Evolutionary conservation across 2,888 invertebrate genomes (phyloP).

Genomic region (Crioceris asparagi): DNA sequence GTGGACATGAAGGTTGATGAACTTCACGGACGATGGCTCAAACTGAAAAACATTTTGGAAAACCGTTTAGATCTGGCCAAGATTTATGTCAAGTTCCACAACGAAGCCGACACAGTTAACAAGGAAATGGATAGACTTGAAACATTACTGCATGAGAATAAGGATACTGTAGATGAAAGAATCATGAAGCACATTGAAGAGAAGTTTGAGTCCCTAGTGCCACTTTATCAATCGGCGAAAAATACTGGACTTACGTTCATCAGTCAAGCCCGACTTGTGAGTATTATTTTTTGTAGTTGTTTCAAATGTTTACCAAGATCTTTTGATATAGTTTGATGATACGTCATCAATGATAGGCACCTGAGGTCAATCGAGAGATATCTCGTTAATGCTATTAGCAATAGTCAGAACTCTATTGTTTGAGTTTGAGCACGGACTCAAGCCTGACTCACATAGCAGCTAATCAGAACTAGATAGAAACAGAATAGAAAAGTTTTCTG

Average conservation of each 20-base stretch:
- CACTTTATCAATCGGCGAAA: conserved; percentile 54
- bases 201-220: conserved; percentile 53
- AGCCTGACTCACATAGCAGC: no score
- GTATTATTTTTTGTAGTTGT: conserved; percentile 17
- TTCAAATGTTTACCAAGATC: no score
- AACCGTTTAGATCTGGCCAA: conserved; percentile 55
- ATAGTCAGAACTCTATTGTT: no score
- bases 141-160: conserved; percentile 42
- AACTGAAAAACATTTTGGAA: conserved; percentile 48
- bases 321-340: no score
- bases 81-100: conserved; percentile 61
- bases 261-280: conserved; percentile 47
- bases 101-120: conserved; percentile 53
- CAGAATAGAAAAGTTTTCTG: no score
- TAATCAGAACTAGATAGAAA: no score
- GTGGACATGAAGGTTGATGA: conserved; percentile 53
- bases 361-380: no score
- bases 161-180: conserved; percentile 41
- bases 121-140: conserved; percentile 57
- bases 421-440: no score
- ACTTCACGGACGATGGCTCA: conserved; percentile 52
- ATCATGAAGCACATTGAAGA: conserved; percentile 45
- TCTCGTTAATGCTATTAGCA: no score
- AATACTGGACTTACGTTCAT: conserved; percentile 57
- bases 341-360: no score